These are phyloP conservation scores for Euzetes globulus DNA, from an alignment of 2,888 invertebrate species.

Conservation along the genomic window DNA sequence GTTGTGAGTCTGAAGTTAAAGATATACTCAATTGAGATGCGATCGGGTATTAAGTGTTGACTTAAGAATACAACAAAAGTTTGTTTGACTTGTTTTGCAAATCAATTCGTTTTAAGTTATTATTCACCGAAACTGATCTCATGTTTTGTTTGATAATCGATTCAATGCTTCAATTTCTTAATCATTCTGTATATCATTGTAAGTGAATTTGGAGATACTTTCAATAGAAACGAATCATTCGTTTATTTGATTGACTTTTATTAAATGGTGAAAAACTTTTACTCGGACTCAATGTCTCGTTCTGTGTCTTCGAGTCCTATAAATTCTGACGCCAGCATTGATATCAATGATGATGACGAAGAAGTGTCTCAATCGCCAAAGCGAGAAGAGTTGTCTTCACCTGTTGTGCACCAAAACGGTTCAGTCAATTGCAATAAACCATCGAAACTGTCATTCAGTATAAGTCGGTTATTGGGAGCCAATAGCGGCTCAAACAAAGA, in stretches of 20 bases:
- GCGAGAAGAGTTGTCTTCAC: background rate
- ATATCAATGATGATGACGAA: slow-evolving; percentile 31
- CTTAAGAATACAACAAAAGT: background rate
- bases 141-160: background rate
- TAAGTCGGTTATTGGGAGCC: slow-evolving; percentile 63
- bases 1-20: background rate
- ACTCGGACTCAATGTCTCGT: slow-evolving; percentile 29
- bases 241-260: background rate
- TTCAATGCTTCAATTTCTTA: background rate
- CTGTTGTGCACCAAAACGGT: slow-evolving; percentile 25
- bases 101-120: background rate
- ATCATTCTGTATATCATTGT: background rate
- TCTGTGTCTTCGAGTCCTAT: slow-evolving; percentile 30
- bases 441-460: slow-evolving; percentile 61
- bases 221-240: background rate
- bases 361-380: slow-evolving; percentile 25
- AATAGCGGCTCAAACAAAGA: slow-evolving; percentile 35
- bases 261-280: slow-evolving; percentile 11
- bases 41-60: slow-evolving; percentile 2
- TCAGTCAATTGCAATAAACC: slow-evolving; percentile 21
- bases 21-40: slow-evolving; percentile 22
- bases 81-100: background rate
- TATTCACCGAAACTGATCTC: slow-evolving; percentile 13
- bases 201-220: background rate
- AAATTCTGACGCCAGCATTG: slow-evolving; percentile 32